Base-by-base conservation (phyloP, 2,113 vertebrate species). In the Halichoerus grypus region DNA sequence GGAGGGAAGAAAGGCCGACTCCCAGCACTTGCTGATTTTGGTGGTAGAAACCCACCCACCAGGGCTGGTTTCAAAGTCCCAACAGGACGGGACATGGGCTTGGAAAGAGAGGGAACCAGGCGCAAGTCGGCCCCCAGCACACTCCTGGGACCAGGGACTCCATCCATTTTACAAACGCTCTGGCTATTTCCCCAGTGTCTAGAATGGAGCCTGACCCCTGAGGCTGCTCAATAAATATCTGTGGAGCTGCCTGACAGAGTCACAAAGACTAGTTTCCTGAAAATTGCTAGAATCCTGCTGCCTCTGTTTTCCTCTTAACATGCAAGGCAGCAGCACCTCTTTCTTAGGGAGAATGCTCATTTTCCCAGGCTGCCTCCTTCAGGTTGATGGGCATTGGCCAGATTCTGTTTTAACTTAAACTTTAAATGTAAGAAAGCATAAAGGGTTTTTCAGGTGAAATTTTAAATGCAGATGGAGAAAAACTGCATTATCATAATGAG, bases 371-470 rank as follows among this genome's bases (percentile, higher is more conserved):
- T 87, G 49, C 36, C 24, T 85, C 24, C 63, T 84, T 90, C 69
- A 90, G 74, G 53, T 21, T 36, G 63, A 57, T 42, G 16, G 28
- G 28, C 63, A 80, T 42, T 51, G 89, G 53, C 55, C 57, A 95
- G 21, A 55, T 61, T 63, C 57, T 84, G 42, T 72, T 76, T 24
- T 24, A 71, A 96, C 28, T 96, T 91, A 51, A 92, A 83, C 21
- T 71, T 77, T 51, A 65, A 83, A 31, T 85, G 24, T 46, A 90
- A 95, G 55, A 87, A 86, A 95, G 24, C 49, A 83, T 69, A 42
- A 80, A 91, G 28, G 55, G 39, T 74, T 92, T 94, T 63, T 81
- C 92, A 88, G 84, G 87, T 97, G 53, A 96, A 89, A 90, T 61
- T 94, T 46, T 84, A 84, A 97, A 94, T 86, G 53, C 51, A 96